Conservation (phyloP, 2,797 vertebrate genomes). For the Salarias fasciatus region DNA sequence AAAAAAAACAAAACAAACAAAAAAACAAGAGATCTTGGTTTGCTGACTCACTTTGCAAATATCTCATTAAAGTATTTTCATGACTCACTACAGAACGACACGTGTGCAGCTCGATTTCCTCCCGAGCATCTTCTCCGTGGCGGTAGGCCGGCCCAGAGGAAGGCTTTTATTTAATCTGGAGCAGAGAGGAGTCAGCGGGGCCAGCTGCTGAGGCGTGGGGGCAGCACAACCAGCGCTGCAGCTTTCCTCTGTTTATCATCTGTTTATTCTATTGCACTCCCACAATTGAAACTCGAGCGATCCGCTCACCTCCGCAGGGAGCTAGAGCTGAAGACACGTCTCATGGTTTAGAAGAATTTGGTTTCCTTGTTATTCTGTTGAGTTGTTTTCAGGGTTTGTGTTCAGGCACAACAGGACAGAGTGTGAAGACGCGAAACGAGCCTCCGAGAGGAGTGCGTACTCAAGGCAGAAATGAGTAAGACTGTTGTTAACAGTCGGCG, state of each 20-base stretch:
- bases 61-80: neutral
- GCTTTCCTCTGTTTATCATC: constrained; percentile 40
- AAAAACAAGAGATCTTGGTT: neutral
- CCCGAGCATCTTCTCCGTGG: constrained; percentile 10
- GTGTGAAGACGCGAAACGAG: constrained; percentile 2
- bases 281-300: constrained; percentile 25
- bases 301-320: constrained; percentile 25
- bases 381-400: constrained; percentile 34
- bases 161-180: constrained; percentile 60
- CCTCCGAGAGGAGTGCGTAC: constrained; percentile 6
- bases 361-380: constrained; percentile 31
- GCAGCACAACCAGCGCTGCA: constrained; percentile 35
- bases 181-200: constrained; percentile 14
- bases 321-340: constrained; percentile 25
- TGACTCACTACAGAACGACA: constrained; percentile 26
- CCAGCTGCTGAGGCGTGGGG: constrained; percentile 26
- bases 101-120: constrained; percentile 14
- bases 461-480: neutral
- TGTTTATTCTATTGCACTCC: constrained; percentile 40
- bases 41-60: constrained; percentile 5
- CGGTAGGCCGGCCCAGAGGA: constrained; percentile 21
- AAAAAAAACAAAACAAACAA: neutral
- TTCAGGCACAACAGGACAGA: constrained; percentile 21
- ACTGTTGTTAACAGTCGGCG: too few species aligned
- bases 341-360: constrained; percentile 7